Evolutionary conservation across 2,113 vertebrate genomes (phyloP), one percentile per base, ranked within the genome.

Genomic region (Polypterus senegalus): DNA sequence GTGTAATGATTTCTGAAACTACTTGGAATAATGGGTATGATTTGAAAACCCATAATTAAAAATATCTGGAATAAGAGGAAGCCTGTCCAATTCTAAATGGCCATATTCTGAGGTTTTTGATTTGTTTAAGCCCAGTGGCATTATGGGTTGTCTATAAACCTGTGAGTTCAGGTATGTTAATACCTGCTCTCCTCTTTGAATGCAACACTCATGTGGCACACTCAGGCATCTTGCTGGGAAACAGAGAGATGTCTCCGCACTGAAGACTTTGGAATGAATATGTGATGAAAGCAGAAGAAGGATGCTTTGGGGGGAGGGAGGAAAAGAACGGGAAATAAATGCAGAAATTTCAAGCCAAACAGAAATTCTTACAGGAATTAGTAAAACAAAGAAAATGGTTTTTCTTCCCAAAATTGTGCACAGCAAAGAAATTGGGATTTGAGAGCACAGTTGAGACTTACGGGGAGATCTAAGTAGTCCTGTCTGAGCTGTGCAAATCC

Each of bases 81-180:
- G 27, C 27, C 27, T 27, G 27, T 78, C 66, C 73, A 69, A 61
- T 74, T 47, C 60, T 73, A 76, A 73, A 71, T 73, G 74, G 80
- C 75, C 73, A 79, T 70, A 69, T 76, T 74, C 77, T 78, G 78
- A 74, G 81, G 78, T 80, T 77, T 74, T 72, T 63, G 66, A 66
- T 81, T 76, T 72, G 70, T 62, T 76, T 78, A 65, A 67, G 68
- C 62, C 65, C 52, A 6, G 49, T 64, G 72, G 71, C 69, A 71
- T 77, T 45, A 51, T 62, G 71, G 62, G 67, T 71, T 51, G 61
- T 52, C 48, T 57, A 48, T 51, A 45, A 59, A 54, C 47, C 64
- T 74, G 63, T 60, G 57, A 65, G 63, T 53, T 46, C 65, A 53
- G 65, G 59, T 66, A 62, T 66, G 58, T 57, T 61, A 58, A 58